phyloP scores from a whole-genome alignment of 2,888 invertebrate species.

The Nezara viridula region DNA sequence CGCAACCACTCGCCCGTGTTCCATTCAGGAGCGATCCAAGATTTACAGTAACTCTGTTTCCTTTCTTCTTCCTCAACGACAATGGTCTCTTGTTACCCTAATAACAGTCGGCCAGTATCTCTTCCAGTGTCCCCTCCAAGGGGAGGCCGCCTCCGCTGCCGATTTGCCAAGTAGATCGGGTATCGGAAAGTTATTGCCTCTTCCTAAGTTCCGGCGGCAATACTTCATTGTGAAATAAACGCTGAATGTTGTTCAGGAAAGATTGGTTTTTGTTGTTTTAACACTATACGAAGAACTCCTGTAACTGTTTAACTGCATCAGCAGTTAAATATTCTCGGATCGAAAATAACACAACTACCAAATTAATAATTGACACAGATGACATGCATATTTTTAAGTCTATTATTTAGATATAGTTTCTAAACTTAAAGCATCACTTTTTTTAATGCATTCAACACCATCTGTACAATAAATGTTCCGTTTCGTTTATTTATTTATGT shows the following conservation, averaged over 20 bases:
- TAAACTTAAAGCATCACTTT: too few relatives aligned
- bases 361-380: too few relatives aligned
- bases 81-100: slow-evolving; percentile 45
- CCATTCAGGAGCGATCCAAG: slow-evolving; percentile 5
- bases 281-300: too few relatives aligned
- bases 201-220: background rate
- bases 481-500: too few relatives aligned
- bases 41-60: slow-evolving; percentile 39
- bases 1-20: background rate
- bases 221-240: background rate
- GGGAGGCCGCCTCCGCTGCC: background rate
- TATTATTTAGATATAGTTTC: too few relatives aligned
- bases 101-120: slow-evolving; percentile 37
- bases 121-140: background rate
- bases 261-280: background rate
- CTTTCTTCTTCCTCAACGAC: slow-evolving; percentile 14
- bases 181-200: slow-evolving; percentile 26
- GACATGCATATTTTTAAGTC: too few relatives aligned
- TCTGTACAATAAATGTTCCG: too few relatives aligned
- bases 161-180: slow-evolving; percentile 26
- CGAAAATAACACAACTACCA: too few relatives aligned
- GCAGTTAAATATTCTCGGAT: too few relatives aligned
- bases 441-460: too few relatives aligned
- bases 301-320: too few relatives aligned
- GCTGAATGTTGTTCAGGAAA: background rate